phyloP scores from a whole-genome alignment of 2,888 invertebrate genomes.

The Nipponacmea schrenckii region DNA sequence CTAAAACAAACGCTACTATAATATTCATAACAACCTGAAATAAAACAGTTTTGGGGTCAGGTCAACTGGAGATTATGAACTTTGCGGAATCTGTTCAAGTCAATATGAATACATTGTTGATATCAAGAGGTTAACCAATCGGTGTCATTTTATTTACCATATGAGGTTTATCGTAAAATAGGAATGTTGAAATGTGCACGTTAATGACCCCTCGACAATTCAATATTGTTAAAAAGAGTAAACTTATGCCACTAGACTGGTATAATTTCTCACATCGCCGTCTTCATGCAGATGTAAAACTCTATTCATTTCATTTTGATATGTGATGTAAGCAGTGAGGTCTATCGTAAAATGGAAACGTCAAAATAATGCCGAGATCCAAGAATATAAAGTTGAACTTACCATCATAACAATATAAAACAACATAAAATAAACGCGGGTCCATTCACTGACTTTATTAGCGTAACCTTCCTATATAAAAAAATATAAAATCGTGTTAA shows the following conservation, averaged over 20 bases:
- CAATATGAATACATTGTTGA: background rate
- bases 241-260: too few relatives aligned
- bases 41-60: slow-evolving; percentile 1
- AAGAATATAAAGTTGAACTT: too few relatives aligned
- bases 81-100: background rate
- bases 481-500: background rate
- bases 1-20: slow-evolving; percentile 87
- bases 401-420: slow-evolving; percentile 90
- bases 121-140: too few relatives aligned
- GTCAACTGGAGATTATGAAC: background rate
- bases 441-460: slow-evolving; percentile 73
- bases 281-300: too few relatives aligned
- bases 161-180: too few relatives aligned
- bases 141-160: too few relatives aligned
- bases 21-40: slow-evolving; percentile 80
- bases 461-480: slow-evolving; percentile 73
- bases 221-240: too few relatives aligned
- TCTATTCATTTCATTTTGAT: too few relatives aligned
- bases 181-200: too few relatives aligned
- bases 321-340: background rate
- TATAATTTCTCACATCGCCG: too few relatives aligned
- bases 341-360: background rate
- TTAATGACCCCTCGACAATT: too few relatives aligned
- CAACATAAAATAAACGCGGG: slow-evolving; percentile 86
- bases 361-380: background rate